Percentiles rank a stretch among this genome's conserved stretches.
Evolutionary conservation across 2,888 invertebrate genomes (phyloP).

Genomic region (Campoletis raptor): DNA sequence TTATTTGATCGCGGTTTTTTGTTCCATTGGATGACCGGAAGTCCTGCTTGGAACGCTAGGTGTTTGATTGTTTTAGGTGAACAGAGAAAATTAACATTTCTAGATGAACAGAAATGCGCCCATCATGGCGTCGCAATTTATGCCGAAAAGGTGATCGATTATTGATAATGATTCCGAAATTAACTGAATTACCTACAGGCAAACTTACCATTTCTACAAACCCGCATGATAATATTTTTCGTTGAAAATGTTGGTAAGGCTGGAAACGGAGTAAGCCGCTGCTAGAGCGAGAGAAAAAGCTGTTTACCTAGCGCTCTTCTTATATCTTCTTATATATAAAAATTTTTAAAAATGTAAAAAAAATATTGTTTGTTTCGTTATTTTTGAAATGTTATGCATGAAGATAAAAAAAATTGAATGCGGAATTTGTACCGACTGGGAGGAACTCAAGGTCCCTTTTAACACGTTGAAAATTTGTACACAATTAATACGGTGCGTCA

Average conservation of each 20-base stretch:
- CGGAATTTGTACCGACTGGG: background rate
- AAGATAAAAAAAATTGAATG: background rate
- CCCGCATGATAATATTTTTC: background rate
- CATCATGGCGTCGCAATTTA: background rate
- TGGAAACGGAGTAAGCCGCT: background rate
- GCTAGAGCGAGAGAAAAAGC: too few species aligned
- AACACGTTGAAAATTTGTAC: background rate
- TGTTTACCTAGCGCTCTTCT: too few species aligned
- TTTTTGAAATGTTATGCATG: background rate
- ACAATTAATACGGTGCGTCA: background rate
- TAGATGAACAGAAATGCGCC: background rate
- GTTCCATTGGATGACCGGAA: background rate
- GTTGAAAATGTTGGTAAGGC: background rate
- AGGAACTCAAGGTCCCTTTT: background rate
- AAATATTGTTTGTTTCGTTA: background rate
- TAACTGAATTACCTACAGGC: background rate
- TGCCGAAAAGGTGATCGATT: background rate
- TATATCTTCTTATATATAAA: too few species aligned
- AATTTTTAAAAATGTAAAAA: background rate
- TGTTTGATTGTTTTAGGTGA: background rate
- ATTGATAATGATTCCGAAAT: background rate
- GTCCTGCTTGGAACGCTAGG: background rate
- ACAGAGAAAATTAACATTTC: background rate
- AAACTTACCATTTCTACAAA: background rate
- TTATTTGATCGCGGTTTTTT: background rate